phyloP scores from a whole-genome alignment of 1,140 invertebrate species.

The Oscheius sp. region DNA sequence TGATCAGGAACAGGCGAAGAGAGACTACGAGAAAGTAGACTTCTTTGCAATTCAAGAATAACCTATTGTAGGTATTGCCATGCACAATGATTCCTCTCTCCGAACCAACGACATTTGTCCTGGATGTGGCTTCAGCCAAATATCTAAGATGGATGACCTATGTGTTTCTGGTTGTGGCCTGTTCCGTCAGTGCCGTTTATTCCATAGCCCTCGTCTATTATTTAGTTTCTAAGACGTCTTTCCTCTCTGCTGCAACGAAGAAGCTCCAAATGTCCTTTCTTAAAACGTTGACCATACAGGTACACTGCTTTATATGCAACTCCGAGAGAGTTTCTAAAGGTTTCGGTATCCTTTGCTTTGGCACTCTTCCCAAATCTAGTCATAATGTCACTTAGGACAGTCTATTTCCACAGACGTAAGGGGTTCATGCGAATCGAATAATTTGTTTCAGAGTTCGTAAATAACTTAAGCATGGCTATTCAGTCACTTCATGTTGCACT shows the following conservation, averaged over 20 bases:
- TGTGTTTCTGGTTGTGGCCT: background rate
- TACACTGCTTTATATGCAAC: background rate
- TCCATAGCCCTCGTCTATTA: background rate
- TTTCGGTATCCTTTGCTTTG: background rate
- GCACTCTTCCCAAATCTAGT: background rate
- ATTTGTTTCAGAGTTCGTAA: background rate
- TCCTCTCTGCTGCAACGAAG: background rate
- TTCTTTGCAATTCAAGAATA: background rate
- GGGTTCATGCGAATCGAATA: background rate
- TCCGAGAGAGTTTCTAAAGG: background rate
- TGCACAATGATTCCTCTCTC: background rate
- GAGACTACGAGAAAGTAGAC: background rate
- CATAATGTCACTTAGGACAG: background rate
- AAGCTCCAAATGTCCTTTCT: background rate
- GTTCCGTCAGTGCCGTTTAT: background rate
- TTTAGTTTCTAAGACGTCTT: background rate
- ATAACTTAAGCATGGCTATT: background rate
- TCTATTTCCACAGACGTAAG: background rate
- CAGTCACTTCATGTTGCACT: background rate
- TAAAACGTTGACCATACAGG: background rate
- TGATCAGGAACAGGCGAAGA: background rate
- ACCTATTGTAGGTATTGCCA: background rate
- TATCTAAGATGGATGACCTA: background rate
- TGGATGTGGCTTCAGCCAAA: background rate
- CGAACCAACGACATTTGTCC: background rate